Evolutionary conservation across 2,888 invertebrate species (phyloP).

Genomic region (Diadegma fenestrale): DNA sequence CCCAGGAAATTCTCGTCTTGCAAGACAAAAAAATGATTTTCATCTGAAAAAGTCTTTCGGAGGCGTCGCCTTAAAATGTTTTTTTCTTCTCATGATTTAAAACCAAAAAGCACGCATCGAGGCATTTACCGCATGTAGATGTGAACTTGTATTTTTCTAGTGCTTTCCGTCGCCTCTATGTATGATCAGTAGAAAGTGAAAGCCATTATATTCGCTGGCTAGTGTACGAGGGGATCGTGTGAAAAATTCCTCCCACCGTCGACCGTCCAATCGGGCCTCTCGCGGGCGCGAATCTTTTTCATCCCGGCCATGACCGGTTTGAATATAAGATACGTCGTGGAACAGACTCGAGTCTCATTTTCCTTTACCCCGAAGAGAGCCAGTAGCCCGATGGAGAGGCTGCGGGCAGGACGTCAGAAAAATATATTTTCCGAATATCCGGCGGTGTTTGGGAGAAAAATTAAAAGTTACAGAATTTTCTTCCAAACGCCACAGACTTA

Average conservation of each 20-base stretch:
- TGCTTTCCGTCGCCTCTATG: constrained; percentile 8
- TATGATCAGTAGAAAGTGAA: constrained; percentile 80
- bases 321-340: constrained; percentile 75
- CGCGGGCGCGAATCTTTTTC: constrained; percentile 72
- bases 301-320: constrained; percentile 80
- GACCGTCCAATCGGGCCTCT: constrained; percentile 74
- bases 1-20: constrained; percentile 20
- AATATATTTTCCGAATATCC: not conserved
- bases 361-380: constrained; percentile 74
- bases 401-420: constrained; percentile 29
- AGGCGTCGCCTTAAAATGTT: not conserved
- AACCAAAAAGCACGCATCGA: constrained; percentile 19
- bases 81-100: constrained; percentile 23
- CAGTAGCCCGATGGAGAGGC: constrained; percentile 53
- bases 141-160: constrained; percentile 63
- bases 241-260: constrained; percentile 77
- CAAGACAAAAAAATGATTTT: not conserved
- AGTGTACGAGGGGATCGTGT: constrained; percentile 74
- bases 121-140: constrained; percentile 51
- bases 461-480: not conserved
- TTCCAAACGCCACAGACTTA: not conserved
- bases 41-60: not conserved
- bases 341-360: constrained; percentile 70
- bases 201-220: constrained; percentile 80
- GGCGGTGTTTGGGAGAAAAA: not conserved